These are phyloP conservation scores for Pelecanus crispus DNA, from an alignment of 2,113 vertebrate genomes.

Conservation along the genomic window DNA sequence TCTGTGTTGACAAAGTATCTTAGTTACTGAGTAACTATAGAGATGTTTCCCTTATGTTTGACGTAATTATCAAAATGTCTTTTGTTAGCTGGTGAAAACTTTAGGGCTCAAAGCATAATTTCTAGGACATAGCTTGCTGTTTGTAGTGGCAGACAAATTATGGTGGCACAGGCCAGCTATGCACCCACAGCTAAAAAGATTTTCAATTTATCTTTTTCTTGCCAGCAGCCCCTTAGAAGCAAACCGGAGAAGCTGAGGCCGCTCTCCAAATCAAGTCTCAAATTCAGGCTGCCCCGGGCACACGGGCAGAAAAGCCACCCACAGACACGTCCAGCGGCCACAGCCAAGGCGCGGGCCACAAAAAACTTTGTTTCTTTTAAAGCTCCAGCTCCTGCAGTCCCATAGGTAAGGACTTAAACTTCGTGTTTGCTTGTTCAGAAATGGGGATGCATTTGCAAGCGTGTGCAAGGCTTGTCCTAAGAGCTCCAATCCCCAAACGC, in stretches of 20 bases:
- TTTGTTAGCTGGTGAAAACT: neutral
- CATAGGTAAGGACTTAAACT: neutral
- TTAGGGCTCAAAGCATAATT: neutral
- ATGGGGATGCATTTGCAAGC: neutral
- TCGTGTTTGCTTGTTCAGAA: neutral
- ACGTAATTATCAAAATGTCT: conserved; percentile 15
- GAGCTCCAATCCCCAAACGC: neutral
- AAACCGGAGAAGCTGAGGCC: neutral
- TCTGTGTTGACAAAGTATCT: conserved; percentile 26
- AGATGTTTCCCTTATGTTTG: conserved; percentile 14
- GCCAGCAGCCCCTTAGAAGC: neutral
- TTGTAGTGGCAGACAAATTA: neutral
- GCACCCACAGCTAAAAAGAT: neutral
- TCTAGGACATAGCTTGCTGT: neutral
- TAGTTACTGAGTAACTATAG: conserved; percentile 42
- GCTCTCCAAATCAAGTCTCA: neutral
- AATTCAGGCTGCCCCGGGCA: neutral
- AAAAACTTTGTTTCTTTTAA: neutral
- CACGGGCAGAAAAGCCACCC: rapidly evolving
- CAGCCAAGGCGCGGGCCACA: neutral
- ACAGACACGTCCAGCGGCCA: neutral
- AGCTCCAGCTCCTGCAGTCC: neutral
- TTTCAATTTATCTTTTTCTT: neutral
- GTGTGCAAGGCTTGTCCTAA: neutral
- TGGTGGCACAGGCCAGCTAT: neutral